Percentiles rank a stretch among this genome's conserved stretches.
Evolutionary conservation across 2,888 invertebrate species (phyloP).

Genomic region (Calliphora vomitoria): DNA sequence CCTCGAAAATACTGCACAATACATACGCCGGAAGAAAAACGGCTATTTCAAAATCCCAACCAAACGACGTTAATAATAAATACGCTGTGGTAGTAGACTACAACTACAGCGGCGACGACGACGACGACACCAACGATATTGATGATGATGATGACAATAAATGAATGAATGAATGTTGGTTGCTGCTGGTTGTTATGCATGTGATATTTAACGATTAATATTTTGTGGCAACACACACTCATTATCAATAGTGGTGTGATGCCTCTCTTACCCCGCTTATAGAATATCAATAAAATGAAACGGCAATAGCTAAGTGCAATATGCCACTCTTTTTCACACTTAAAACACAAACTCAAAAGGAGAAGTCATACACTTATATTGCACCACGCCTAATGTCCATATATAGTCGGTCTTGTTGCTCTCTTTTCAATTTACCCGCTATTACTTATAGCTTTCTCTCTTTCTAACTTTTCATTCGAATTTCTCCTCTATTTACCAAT

Average conservation of each 20-base stretch:
- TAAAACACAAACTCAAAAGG: background rate
- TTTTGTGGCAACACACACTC: slow-evolving; percentile 63
- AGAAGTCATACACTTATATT: background rate
- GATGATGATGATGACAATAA: slow-evolving; percentile 36
- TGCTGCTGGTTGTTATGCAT: slow-evolving; percentile 40
- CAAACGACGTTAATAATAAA: slow-evolving; percentile 44
- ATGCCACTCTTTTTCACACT: slow-evolving; percentile 42
- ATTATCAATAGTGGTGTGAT: slow-evolving; percentile 26
- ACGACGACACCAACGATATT: slow-evolving; percentile 18
- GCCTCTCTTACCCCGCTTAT: slow-evolving; percentile 34
- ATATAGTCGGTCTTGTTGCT: slow-evolving; percentile 5
- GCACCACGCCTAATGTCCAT: slow-evolving; percentile 57
- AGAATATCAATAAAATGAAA: slow-evolving; percentile 23
- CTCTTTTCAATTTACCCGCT: background rate
- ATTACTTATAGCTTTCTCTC: background rate
- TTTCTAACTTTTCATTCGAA: slow-evolving; percentile 58
- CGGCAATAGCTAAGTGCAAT: background rate
- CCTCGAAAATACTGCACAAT: background rate
- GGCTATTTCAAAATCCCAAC: slow-evolving; percentile 41
- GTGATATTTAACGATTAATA: slow-evolving; percentile 60
- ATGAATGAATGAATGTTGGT: slow-evolving; percentile 51
- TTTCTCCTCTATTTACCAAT: slow-evolving; percentile 59
- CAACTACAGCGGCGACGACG: slow-evolving; percentile 27
- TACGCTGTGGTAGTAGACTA: slow-evolving; percentile 7
- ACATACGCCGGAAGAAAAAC: slow-evolving; percentile 43